phyloP scores from a whole-genome alignment of 2,888 invertebrate species.

The Gerris lacustris region DNA sequence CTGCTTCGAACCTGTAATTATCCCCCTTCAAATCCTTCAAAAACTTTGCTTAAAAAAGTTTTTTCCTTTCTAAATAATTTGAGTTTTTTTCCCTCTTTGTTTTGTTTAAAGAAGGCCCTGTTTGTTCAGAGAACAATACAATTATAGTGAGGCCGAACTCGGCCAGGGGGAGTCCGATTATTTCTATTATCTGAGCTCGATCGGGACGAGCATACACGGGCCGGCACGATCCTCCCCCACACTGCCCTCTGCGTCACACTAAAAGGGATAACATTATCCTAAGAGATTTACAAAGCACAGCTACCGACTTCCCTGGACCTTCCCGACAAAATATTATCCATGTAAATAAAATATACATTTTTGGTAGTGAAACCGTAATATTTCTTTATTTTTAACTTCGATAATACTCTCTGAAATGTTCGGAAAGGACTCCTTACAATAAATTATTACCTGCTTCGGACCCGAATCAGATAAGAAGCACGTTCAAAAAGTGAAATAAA shows the following conservation, averaged over 20 bases:
- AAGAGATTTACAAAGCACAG: too few species aligned
- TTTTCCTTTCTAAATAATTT: neutral
- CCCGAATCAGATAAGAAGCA: too few species aligned
- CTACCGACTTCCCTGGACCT: too few species aligned
- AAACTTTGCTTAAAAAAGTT: neutral
- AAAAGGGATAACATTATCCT: neutral
- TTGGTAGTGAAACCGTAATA: too few species aligned
- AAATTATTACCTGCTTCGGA: too few species aligned
- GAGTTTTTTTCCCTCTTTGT: neutral
- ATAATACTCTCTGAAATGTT: too few species aligned
- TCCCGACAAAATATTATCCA: too few species aligned
- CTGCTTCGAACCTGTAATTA: neutral
- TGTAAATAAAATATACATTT: too few species aligned
- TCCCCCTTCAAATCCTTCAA: neutral
- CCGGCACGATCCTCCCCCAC: neutral
- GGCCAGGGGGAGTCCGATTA: neutral
- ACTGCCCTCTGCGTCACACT: neutral
- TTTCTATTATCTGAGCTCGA: neutral
- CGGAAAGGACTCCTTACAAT: too few species aligned
- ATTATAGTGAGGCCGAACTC: neutral
- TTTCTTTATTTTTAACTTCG: too few species aligned
- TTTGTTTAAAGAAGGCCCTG: neutral
- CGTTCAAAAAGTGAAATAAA: too few species aligned
- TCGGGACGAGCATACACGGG: neutral
- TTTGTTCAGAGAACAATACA: slow-evolving; percentile 3